Base-by-base conservation (phyloP, 2,797 vertebrate genomes). In the Echiichthys vipera region DNA sequence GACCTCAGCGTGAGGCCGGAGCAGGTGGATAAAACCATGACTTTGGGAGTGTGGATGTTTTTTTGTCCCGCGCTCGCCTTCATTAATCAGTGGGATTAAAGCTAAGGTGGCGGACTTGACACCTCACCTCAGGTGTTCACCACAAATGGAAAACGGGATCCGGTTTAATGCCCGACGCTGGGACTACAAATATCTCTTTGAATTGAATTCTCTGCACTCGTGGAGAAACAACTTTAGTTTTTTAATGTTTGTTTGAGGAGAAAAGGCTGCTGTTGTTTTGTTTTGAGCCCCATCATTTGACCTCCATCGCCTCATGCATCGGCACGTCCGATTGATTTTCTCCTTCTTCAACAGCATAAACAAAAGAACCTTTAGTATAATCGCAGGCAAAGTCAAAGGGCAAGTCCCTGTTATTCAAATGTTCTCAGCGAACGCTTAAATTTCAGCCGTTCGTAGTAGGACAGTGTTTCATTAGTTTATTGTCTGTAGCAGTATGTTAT, bases 41-140 rank as follows among this genome's bases (percentile, higher is more conserved):
- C 62, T 59, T 54, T 58, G 22, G 34, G 14, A 43, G 34, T 39
- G 3, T 10, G 12, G 30, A 29, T 54, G 29, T 29, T 34, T 57
- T n/a, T 55, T 27, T 24, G 24, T 29, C 56, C n/a, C 18, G 8
- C 5, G 30, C 37, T 65, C 20, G n/a, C 58, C 71, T 61, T 29
- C 43, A 47, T 74, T 64, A 71, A 62, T 70, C 27, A 76, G 5
- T 25, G 24, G 7, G 27, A 46, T 42, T 17, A 18, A 61, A 56
- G 22, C 24, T 32, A 25, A 22, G 11, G 5, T 49, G 71, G 15
- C 10, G n/a, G 54, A 50, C 30, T 2, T 30, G 34, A 42, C 25
- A 25, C 71, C 47, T 22, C 17, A 2, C n/a, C n/a, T n/a, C n/a
- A n/a, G n/a, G n/a, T n/a, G n/a, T n/a, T n/a, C n/a, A 1, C 15